phyloP scores from a whole-genome alignment of 2,888 invertebrate species.

The Erannis defoliaria region DNA sequence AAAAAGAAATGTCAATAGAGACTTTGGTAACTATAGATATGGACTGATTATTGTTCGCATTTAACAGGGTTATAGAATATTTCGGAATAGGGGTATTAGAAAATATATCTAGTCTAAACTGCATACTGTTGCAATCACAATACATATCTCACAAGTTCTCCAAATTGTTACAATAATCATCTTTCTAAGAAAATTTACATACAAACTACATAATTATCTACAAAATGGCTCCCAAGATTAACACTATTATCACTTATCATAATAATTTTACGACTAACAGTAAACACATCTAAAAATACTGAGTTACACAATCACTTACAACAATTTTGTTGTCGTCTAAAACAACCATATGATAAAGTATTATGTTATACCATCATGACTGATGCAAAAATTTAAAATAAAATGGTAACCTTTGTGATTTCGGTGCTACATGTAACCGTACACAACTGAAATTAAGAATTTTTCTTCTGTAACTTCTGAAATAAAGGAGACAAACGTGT shows the following conservation, averaged over 20 bases:
- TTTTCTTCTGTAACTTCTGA: conserved; percentile 11
- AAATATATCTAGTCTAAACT: too few relatives aligned
- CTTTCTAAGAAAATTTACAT: not conserved
- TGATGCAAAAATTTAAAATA: not conserved
- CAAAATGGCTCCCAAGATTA: not conserved
- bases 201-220: not conserved
- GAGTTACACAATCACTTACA: not conserved
- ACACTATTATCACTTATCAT: not conserved
- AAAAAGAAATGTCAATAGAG: too few relatives aligned
- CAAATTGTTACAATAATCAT: not conserved
- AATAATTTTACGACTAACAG: not conserved
- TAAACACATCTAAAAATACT: not conserved
- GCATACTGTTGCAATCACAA: too few relatives aligned
- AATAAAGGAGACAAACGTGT: conserved; percentile 8
- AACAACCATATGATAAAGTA: not conserved
- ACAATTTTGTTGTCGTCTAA: not conserved
- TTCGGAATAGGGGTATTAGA: too few relatives aligned
- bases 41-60: too few relatives aligned
- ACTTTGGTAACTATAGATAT: too few relatives aligned
- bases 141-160: too few relatives aligned
- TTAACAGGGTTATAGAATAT: too few relatives aligned
- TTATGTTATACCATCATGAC: not conserved
- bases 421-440: not conserved
- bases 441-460: conserved; percentile 16
- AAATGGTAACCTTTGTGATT: conserved; percentile 5